Conservation (phyloP, 2,797 vertebrate species). For the Clarias fuscus region DNA sequence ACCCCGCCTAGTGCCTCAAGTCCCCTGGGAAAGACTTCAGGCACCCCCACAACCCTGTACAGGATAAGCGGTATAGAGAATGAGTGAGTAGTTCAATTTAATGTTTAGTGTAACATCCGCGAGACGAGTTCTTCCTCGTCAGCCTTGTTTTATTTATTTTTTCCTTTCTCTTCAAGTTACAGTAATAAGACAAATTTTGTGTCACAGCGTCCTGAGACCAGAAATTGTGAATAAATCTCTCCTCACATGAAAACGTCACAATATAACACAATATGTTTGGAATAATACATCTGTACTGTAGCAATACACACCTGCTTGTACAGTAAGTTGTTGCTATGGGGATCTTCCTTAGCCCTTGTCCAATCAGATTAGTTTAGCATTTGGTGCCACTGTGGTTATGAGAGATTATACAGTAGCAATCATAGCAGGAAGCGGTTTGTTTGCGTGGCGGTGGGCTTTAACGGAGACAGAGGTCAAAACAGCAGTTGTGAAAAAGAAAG, state of each 20-base stretch:
- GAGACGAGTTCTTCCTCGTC: background rate
- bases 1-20: no score
- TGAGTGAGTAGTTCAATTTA: no score
- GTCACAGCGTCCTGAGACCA: background rate
- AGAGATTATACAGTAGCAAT: no score
- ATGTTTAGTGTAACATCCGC: background rate
- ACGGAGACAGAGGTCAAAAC: background rate
- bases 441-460: background rate
- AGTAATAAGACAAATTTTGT: background rate
- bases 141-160: background rate
- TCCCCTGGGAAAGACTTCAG: no score
- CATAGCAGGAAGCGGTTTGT: background rate
- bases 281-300: no score
- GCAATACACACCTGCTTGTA: background rate
- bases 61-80: no score
- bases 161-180: background rate
- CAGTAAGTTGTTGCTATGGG: background rate
- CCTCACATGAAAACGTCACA: background rate
- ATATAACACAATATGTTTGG: background rate
- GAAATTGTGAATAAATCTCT: background rate
- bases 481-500: background rate
- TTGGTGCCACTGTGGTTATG: no score
- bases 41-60: no score
- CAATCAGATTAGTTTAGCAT: background rate
- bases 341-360: background rate